phyloP scores from a whole-genome alignment of 2,888 invertebrate genomes.

The Linyphia triangularis region DNA sequence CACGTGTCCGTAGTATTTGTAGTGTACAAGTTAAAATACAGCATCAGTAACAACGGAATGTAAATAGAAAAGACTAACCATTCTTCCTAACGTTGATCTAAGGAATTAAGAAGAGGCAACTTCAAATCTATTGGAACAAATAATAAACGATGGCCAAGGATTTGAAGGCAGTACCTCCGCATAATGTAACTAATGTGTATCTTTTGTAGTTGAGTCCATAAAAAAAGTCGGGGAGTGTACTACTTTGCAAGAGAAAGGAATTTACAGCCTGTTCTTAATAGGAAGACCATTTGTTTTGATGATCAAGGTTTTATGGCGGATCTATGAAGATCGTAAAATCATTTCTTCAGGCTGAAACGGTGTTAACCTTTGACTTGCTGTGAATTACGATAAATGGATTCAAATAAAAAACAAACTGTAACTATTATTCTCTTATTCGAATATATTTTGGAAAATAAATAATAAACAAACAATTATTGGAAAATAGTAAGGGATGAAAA shows the following conservation, averaged over 20 bases:
- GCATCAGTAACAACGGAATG: too few species aligned
- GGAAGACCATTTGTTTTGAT: conserved; percentile 23
- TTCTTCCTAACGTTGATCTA: too few species aligned
- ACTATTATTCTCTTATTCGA: neutral
- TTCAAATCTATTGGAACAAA: neutral
- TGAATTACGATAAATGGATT: neutral
- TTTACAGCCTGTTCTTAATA: conserved; percentile 15
- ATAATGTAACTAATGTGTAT: conserved; percentile 15
- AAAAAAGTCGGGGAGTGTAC: conserved; percentile 17
- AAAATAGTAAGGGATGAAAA: neutral
- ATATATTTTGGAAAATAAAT: neutral
- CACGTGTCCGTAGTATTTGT: too few species aligned
- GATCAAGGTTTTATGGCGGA: conserved; percentile 34
- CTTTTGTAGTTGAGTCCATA: conserved; percentile 26
- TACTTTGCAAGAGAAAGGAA: neutral
- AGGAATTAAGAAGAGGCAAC: neutral
- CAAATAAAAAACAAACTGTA: neutral
- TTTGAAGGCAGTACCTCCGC: neutral
- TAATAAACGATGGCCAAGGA: neutral
- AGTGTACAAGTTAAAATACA: too few species aligned
- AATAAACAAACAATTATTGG: too few species aligned
- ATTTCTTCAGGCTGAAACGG: conserved; percentile 8
- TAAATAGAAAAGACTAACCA: neutral
- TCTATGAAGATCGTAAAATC: conserved; percentile 7
- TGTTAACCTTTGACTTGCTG: conserved; percentile 17